These are phyloP conservation scores for Dolomedes plantarius DNA, from an alignment of 2,888 invertebrate genomes.

Conservation along the genomic window DNA sequence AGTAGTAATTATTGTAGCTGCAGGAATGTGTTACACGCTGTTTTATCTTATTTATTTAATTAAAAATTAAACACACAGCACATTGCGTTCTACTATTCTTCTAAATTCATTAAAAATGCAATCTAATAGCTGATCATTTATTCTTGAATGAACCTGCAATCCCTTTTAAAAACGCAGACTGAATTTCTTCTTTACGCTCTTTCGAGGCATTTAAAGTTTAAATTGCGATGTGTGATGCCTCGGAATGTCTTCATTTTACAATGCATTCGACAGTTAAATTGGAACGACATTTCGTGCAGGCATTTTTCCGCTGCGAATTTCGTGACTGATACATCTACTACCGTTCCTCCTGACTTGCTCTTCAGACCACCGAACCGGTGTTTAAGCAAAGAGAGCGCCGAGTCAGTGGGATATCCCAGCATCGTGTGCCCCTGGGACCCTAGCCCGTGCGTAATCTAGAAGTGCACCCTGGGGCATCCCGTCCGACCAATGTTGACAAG, in stretches of 20 bases:
- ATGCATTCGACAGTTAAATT: constrained; percentile 22
- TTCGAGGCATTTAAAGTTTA: too few relatives aligned
- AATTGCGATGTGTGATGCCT: too few relatives aligned
- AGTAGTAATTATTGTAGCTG: too few relatives aligned
- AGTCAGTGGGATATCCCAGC: neutral
- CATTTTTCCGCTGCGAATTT: constrained; percentile 30
- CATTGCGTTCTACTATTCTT: too few relatives aligned
- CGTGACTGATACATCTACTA: constrained; percentile 44
- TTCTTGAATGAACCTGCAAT: too few relatives aligned
- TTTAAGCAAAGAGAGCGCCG: constrained; percentile 50
- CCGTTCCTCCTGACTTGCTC: constrained; percentile 11
- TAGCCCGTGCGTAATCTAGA: constrained; percentile 48
- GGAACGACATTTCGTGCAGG: constrained; percentile 14
- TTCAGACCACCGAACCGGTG: constrained; percentile 50
- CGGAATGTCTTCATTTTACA: constrained; percentile 10
- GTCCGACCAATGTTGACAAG: constrained; percentile 49
- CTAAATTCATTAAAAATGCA: too few relatives aligned
- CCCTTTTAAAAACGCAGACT: too few relatives aligned
- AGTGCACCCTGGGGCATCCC: constrained; percentile 57
- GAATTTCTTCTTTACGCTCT: neutral
- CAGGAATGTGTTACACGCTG: too few relatives aligned
- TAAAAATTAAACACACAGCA: too few relatives aligned
- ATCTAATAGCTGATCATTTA: too few relatives aligned
- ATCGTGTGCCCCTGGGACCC: constrained; percentile 15
- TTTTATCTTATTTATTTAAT: too few relatives aligned